Evolutionary conservation across 2,113 vertebrate genomes (phyloP).

Genomic region (Dasyprocta punctata): DNA sequence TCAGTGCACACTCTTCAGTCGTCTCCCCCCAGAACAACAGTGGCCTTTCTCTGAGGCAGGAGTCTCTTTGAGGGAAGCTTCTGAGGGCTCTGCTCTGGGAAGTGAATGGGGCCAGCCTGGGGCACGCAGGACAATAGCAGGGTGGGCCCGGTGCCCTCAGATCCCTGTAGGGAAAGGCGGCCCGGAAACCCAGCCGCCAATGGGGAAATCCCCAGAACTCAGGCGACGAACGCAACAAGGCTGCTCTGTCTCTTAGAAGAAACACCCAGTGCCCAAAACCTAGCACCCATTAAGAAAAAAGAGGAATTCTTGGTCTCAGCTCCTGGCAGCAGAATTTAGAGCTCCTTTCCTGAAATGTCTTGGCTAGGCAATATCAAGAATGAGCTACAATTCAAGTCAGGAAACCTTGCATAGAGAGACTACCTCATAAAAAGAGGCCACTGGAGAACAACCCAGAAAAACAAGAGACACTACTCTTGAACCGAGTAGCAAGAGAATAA

Average conservation of each 20-base stretch:
- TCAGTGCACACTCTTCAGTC: conserved; percentile 72
- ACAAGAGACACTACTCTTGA: neutral
- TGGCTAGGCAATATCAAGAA: neutral
- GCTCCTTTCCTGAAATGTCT: conserved; percentile 39
- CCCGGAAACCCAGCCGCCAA: conserved; percentile 53
- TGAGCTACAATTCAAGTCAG: neutral
- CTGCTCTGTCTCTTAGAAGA: conserved; percentile 54
- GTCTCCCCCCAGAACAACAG: conserved; percentile 74
- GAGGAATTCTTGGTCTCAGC: neutral
- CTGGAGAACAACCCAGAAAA: neutral
- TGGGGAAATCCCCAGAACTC: conserved; percentile 47
- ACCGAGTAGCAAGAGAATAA: neutral
- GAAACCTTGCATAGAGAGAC: neutral
- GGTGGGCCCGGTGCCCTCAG: conserved; percentile 45
- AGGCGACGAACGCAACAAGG: conserved; percentile 57
- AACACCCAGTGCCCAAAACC: conserved; percentile 18
- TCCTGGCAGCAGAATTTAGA: neutral
- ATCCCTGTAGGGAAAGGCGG: conserved; percentile 42
- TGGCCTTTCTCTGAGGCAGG: conserved; percentile 70
- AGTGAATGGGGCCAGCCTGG: conserved; percentile 69
- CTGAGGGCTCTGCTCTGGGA: conserved; percentile 63
- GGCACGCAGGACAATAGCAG: conserved; percentile 68
- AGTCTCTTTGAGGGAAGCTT: conserved; percentile 70
- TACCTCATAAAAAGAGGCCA: neutral
- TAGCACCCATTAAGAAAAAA: neutral